Evolutionary conservation across 2,888 invertebrate species (phyloP).

Genomic region (Melanostoma scalare): DNA sequence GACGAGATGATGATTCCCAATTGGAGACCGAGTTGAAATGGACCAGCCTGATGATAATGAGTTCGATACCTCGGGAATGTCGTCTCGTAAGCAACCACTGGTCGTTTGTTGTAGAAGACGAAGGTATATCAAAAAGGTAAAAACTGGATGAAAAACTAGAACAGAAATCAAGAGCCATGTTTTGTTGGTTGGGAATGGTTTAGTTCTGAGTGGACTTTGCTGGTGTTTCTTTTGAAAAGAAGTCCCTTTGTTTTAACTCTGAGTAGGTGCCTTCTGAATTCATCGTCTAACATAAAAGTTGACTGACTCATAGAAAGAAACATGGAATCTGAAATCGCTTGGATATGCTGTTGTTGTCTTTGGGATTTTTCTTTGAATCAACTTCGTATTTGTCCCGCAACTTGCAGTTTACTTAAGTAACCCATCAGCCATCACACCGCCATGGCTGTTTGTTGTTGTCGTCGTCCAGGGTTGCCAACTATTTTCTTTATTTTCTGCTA

Average conservation of each 20-base stretch:
- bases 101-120: constrained; percentile 28
- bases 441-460: constrained; percentile 1
- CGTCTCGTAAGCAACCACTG: not conserved
- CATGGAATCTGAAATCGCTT: constrained; percentile 43
- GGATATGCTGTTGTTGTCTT: constrained; percentile 29
- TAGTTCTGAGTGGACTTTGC: constrained; percentile 11
- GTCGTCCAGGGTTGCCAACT: not conserved
- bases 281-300: constrained; percentile 50
- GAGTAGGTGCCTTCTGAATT: constrained; percentile 35
- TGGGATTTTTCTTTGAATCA: constrained; percentile 28
- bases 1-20: constrained; percentile 36
- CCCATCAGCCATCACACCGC: not conserved
- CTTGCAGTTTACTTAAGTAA: constrained; percentile 50
- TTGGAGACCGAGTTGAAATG: not conserved
- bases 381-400: constrained; percentile 45
- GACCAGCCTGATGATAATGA: constrained; percentile 59
- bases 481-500: not conserved
- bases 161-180: constrained; percentile 67
- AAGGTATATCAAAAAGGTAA: constrained; percentile 42
- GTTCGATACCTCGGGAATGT: constrained; percentile 62
- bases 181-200: constrained; percentile 16
- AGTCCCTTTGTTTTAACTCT: constrained; percentile 25
- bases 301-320: constrained; percentile 65
- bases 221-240: constrained; percentile 16
- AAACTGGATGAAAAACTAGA: constrained; percentile 65